Base-by-base conservation (phyloP, 2,797 vertebrate genomes). In the Chaetodon trifasciatus region DNA sequence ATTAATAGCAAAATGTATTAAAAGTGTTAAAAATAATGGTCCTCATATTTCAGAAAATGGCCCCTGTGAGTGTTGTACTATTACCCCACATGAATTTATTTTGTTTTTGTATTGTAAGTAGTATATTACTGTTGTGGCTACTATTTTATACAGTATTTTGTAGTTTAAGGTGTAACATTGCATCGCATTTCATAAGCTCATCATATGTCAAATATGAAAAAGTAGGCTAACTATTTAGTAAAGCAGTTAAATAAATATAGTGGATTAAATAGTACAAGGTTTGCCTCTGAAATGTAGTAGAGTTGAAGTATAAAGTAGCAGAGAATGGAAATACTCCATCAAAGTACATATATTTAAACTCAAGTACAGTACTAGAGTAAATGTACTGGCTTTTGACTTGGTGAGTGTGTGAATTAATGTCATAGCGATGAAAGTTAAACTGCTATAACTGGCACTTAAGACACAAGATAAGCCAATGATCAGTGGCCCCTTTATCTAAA, bases 91-190 rank as follows among this genome's bases (percentile, higher is more conserved):
- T 56, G 39, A 0, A 49, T 57, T 28, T 28, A 11, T 46, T 23
- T 64, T 55, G 23, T 53, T 73, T 55, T 46, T 74, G 28, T 32
- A 32, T 61, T 50, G 1, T 50, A 52, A 52, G 35, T 46, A 55
- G 2, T 19, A 13, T 46, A 37, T 23, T 28, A 19, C 10, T 71
- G 32, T 1, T 40, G 46, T 23, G 2, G 7, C 11, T 55, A n/a
- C 19, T 39, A 37, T 65, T 37, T 37, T 1, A 19, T 57, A 65
- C 56, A 24, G 52, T 65, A 3, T 65, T 60, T 13, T 32, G n/a
- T n/a, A 42, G 15, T 70, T 23, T n/a, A 42, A 35, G 28, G 28
- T 32, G 4, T 50, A 10, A 42, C 17, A 13, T 47, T 13, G 21
- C 6, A 74, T 9, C 2, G 37, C 0, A 28, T 49, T 11, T 28